phyloP scores from a whole-genome alignment of 1,140 invertebrate genomes.

The Cotesia glomerata region DNA sequence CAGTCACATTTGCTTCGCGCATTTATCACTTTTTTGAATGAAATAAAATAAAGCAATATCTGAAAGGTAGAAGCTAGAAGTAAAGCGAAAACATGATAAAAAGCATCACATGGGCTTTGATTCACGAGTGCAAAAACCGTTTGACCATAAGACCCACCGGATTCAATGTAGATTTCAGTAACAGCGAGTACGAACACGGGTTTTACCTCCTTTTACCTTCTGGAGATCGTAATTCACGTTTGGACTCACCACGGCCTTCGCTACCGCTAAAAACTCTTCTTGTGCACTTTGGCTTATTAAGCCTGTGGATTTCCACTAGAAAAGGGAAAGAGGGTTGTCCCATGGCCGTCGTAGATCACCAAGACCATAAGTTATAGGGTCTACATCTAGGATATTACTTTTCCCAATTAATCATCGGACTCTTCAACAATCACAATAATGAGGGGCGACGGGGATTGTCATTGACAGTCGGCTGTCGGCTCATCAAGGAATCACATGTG shows the following conservation, averaged over 20 bases:
- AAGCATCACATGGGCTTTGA: slow-evolving; percentile 19
- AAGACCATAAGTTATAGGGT: slow-evolving; percentile 40
- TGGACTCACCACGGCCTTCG: background rate
- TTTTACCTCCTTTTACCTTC: slow-evolving; percentile 8
- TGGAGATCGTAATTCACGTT: background rate
- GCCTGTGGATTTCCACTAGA: background rate
- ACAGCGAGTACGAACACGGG: background rate
- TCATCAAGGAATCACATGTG: slow-evolving; percentile 5
- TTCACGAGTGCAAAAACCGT: slow-evolving; percentile 29
- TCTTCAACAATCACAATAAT: background rate
- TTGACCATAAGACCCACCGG: background rate
- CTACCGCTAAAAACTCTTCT: slow-evolving; percentile 20
- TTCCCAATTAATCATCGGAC: background rate
- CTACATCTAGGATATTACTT: too few relatives aligned
- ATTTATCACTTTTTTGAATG: slow-evolving; percentile 33
- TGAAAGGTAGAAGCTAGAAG: too few relatives aligned
- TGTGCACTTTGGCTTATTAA: slow-evolving; percentile 39
- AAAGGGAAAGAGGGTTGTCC: slow-evolving; percentile 17
- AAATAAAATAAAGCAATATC: background rate
- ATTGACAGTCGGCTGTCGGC: background rate
- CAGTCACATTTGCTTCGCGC: slow-evolving; percentile 36
- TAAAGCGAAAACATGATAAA: background rate
- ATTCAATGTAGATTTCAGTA: background rate
- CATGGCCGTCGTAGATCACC: slow-evolving; percentile 47
- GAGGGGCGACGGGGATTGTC: too few relatives aligned